Evolutionary conservation across 2,888 invertebrate genomes (phyloP).

Genomic region (Ophion costatus): DNA sequence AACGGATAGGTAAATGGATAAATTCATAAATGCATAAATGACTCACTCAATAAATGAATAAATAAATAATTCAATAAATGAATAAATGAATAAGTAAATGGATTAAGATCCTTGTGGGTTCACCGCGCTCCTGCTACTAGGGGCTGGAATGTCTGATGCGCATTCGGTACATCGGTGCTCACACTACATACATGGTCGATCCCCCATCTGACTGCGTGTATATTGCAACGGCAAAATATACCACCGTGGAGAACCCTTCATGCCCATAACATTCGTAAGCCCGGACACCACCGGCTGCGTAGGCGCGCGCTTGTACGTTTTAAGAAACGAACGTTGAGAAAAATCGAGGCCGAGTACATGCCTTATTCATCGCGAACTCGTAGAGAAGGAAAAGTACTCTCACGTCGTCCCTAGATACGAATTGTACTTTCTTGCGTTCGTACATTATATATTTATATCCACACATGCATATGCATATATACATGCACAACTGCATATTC

Average conservation of each 20-base stretch:
- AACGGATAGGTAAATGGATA: no score
- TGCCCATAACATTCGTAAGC: conserved; percentile 32
- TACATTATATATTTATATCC: not conserved
- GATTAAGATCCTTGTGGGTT: not conserved
- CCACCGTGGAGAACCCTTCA: conserved; percentile 10
- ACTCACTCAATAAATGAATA: no score
- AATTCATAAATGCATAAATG: no score
- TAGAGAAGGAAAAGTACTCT: conserved; percentile 46
- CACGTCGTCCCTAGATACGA: not conserved
- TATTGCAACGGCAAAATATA: conserved; percentile 16
- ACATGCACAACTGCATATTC: not conserved
- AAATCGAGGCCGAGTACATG: conserved; percentile 60
- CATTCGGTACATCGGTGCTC: not conserved
- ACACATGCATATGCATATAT: not conserved
- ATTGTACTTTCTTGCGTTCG: not conserved
- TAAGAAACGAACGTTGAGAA: conserved; percentile 42
- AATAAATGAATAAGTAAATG: not conserved
- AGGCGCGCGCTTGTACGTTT: conserved; percentile 13
- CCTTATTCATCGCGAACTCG: conserved; percentile 62
- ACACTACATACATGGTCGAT: no score
- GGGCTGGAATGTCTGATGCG: not conserved
- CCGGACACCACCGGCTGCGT: not conserved
- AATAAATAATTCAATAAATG: no score
- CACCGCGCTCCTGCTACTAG: not conserved
- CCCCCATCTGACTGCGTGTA: not conserved